phyloP scores from a whole-genome alignment of 2,888 invertebrate genomes.

The Nezara viridula region DNA sequence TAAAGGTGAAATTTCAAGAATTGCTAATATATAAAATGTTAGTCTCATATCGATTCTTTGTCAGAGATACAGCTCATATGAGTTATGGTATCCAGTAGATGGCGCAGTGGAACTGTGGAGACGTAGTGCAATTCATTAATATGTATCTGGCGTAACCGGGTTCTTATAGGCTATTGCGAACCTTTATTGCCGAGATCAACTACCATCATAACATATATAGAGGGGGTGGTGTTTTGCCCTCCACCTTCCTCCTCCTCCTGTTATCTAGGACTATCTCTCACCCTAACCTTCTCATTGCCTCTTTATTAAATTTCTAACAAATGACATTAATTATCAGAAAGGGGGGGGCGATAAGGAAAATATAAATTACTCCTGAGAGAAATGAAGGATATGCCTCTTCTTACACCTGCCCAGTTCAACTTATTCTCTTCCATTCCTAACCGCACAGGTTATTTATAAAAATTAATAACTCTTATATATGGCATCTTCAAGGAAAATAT shows the following conservation, averaged over 20 bases:
- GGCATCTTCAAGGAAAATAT: too few species aligned
- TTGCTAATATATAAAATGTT: too few species aligned
- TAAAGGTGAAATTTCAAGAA: too few species aligned
- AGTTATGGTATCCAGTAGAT: too few species aligned
- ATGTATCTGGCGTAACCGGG: background rate
- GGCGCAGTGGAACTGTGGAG: background rate
- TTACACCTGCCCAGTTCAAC: background rate
- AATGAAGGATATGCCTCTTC: background rate
- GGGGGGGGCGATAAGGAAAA: background rate
- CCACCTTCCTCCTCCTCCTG: background rate
- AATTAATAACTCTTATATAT: background rate
- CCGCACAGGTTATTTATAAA: background rate
- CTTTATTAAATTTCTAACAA: conserved; percentile 53
- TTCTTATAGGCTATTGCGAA: background rate
- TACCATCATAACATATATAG: background rate
- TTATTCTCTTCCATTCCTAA: background rate
- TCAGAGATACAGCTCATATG: too few species aligned
- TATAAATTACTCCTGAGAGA: background rate
- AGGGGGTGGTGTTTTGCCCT: background rate
- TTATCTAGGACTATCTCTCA: conserved; percentile 10
- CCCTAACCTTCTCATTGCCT: background rate
- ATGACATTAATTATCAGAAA: conserved; percentile 48
- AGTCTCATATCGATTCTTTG: too few species aligned
- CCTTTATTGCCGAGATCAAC: background rate
- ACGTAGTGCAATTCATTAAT: background rate